Conservation (phyloP, 2,797 vertebrate genomes). For the Artibeus jamaicensis region DNA sequence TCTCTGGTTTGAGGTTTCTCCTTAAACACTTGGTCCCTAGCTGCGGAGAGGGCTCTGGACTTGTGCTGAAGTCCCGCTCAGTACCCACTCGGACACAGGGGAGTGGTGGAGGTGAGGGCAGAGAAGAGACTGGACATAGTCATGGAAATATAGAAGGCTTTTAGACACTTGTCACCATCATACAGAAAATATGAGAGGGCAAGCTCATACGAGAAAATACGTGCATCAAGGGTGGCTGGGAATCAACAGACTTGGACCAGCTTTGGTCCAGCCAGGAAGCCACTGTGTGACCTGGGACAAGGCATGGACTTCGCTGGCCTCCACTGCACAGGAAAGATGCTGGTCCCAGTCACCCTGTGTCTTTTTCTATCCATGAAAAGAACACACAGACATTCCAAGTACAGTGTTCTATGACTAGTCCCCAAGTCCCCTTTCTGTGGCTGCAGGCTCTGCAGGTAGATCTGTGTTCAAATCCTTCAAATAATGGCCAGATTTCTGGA, state of each 20-base stretch:
- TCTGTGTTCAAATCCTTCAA: neutral
- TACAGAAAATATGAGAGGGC: fast-evolving
- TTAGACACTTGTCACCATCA: neutral
- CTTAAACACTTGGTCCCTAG: neutral
- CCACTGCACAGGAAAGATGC: fast-evolving
- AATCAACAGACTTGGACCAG: neutral
- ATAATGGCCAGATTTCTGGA: neutral
- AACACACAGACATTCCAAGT: neutral
- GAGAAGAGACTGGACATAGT: neutral
- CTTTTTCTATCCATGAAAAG: neutral
- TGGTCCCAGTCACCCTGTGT: neutral
- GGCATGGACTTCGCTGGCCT: neutral
- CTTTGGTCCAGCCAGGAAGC: neutral
- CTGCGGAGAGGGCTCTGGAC: neutral
- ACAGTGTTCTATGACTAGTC: fast-evolving
- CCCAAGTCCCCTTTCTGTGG: neutral
- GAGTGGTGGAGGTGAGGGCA: neutral
- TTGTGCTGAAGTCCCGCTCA: neutral
- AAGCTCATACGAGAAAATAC: neutral
- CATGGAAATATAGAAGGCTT: too few relatives aligned
- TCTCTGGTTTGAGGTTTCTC: neutral
- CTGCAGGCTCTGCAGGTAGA: neutral
- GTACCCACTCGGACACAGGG: neutral
- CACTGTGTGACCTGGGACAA: neutral
- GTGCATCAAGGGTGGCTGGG: neutral